These are phyloP conservation scores for Dorcus parallelipipedus DNA, from an alignment of 2,888 invertebrate genomes.

Conservation along the genomic window DNA sequence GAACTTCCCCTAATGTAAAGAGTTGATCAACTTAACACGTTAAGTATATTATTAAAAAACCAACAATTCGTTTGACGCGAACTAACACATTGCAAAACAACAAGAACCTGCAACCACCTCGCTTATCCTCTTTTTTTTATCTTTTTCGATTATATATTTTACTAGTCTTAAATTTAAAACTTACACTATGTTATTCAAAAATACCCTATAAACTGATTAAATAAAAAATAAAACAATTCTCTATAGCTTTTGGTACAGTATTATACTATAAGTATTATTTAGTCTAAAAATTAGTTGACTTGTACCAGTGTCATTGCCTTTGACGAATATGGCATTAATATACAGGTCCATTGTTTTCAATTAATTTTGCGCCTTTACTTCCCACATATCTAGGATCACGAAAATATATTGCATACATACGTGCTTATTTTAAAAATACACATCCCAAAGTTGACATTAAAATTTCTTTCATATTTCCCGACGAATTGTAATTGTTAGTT, in stretches of 20 bases:
- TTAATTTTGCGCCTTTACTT: slow-evolving; percentile 8
- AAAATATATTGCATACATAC: too few species aligned
- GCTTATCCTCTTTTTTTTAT: slow-evolving; percentile 23
- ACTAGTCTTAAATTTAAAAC: slow-evolving; percentile 21
- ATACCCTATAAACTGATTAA: slow-evolving; percentile 36
- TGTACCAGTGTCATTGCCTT: slow-evolving; percentile 31
- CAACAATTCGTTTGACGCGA: neutral
- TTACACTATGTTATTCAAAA: slow-evolving; percentile 34
- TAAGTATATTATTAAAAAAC: neutral
- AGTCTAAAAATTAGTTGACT: slow-evolving; percentile 35
- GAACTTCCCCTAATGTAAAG: too few species aligned
- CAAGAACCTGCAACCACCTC: slow-evolving; percentile 22
- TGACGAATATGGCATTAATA: slow-evolving; percentile 23
- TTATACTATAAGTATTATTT: slow-evolving; percentile 32
- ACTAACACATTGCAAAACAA: neutral
- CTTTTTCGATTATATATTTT: slow-evolving; percentile 17
- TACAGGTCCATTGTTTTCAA: slow-evolving; percentile 10
- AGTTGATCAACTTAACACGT: too few species aligned
- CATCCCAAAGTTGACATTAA: too few species aligned
- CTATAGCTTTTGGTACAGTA: slow-evolving; percentile 39
- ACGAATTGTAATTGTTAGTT: too few species aligned
- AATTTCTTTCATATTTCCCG: too few species aligned
- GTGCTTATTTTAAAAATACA: too few species aligned
- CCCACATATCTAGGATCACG: too few species aligned
- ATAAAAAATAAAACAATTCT: slow-evolving; percentile 40